Evolutionary conservation across 1,140 invertebrate genomes (phyloP), one percentile per base, ranked within the genome.

Genomic region (Oryzaephilus surinamensis): DNA sequence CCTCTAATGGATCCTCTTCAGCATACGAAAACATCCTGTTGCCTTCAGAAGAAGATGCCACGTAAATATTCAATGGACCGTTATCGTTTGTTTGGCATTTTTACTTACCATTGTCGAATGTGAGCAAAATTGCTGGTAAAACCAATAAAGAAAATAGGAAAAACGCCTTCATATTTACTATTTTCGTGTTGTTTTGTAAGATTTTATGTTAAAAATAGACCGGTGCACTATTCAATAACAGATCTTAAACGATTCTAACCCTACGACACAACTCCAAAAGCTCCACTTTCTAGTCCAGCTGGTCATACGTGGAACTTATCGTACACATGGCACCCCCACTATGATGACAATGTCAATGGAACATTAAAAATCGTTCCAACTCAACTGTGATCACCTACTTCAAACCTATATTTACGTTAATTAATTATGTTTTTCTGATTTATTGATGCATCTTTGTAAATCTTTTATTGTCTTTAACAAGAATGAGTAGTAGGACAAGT

Each of bases 1-100:
- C 84, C 60, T 84, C 80, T 23, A 71, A 70, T 39, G 83, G 77
- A 62, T 86, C 81, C 55, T 82, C 82, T 57, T 84, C 74, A 42
- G 76, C 81, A 58, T 67, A 67, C 19, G 70, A 79, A 33, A 74
- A 51, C 34, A 74, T 64, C 57, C 71, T 69, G 51, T 66, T 65
- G 18, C 69, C 77, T 81, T 53, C 15, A 67, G 64, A 28, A 18
- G 15, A 24, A 40, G 16, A 41, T 38, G 13, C 23, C 10, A 14
- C 7, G 11, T 12, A 20, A 14, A 13, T 28, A 24, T 24, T 4
- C 17, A 14, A 27, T 15, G 16, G 15, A 32, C 12, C 31, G 16
- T 10, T 11, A n/a, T 28, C 4, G 13, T 42, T 21, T 7, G 12
- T 13, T 30, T 8, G 21, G 35, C 32, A 21, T 12, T 17, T 14